Percentiles rank a stretch among this genome's conserved stretches.
Evolutionary conservation across 2,113 vertebrate species (phyloP).

Genomic region (Parus major): DNA sequence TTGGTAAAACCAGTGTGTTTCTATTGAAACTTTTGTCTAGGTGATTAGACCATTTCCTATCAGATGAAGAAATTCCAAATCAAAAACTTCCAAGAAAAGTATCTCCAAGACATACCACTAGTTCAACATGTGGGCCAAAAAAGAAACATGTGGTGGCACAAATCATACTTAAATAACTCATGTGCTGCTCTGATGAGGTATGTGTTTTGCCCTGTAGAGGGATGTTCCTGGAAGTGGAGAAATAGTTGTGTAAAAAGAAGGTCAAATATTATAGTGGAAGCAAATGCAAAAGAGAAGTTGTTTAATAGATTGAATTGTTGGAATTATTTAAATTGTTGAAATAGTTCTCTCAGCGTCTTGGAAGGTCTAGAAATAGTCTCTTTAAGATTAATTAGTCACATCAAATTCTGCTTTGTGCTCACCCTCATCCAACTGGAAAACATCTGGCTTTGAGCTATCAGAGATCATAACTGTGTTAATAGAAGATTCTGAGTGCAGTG

Average conservation of each 20-base stretch:
- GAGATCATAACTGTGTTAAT: constrained; percentile 41
- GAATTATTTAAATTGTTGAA: not conserved
- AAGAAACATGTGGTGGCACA: rapidly evolving
- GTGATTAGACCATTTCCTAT: not conserved
- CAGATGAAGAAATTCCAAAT: not conserved
- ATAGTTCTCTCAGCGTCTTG: not conserved
- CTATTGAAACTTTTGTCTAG: not conserved
- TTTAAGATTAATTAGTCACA: constrained; percentile 62
- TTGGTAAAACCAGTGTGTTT: not conserved
- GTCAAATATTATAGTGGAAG: not conserved
- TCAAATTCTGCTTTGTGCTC: constrained; percentile 48
- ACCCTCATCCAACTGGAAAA: constrained; percentile 56
- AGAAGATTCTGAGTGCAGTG: constrained; percentile 16
- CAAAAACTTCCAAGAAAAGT: not conserved
- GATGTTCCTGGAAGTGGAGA: not conserved
- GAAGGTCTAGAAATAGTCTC: not conserved
- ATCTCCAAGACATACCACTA: not conserved
- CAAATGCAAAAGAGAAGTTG: not conserved
- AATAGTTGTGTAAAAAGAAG: not conserved
- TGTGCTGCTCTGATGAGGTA: not conserved
- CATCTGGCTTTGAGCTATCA: constrained; percentile 60
- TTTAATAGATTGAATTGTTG: not conserved
- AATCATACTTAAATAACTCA: not conserved
- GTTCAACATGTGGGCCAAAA: not conserved
- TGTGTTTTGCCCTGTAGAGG: not conserved